These are phyloP conservation scores for Myzus persicae DNA, from an alignment of 1,140 invertebrate species.

Conservation along the genomic window DNA sequence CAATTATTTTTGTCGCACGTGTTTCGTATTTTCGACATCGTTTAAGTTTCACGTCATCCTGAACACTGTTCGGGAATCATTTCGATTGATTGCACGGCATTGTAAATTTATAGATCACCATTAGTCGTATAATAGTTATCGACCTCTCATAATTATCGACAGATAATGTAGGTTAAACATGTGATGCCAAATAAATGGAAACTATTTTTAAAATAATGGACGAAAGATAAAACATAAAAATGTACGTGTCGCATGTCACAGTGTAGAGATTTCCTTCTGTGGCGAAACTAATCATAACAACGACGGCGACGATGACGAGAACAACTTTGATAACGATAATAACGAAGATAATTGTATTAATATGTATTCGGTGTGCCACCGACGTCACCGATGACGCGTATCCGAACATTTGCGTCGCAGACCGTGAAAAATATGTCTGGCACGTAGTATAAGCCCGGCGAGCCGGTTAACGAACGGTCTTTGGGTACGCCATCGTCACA, in stretches of 20 bases:
- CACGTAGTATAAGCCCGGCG: not conserved
- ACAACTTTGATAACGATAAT: not conserved
- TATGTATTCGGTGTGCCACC: not conserved
- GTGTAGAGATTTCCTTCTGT: not conserved
- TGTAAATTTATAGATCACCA: not conserved
- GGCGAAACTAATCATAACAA: not conserved
- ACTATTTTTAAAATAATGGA: too few relatives aligned
- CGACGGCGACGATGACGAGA: not conserved
- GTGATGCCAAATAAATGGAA: too few relatives aligned
- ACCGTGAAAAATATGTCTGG: slow-evolving; percentile 36
- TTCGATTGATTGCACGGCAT: not conserved
- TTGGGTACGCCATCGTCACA: not conserved
- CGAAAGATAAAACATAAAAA: not conserved
- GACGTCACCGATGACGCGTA: not conserved
- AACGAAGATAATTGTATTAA: not conserved
- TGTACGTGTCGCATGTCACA: accelerated
- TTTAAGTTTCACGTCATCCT: not conserved
- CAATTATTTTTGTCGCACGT: too few relatives aligned
- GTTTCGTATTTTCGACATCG: not conserved
- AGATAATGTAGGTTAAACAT: too few relatives aligned
- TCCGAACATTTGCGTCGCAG: not conserved
- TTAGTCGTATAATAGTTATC: not conserved
- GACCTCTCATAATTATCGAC: too few relatives aligned
- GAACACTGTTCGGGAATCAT: not conserved
- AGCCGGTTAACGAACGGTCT: slow-evolving; percentile 19